Conservation (phyloP, 2,797 vertebrate genomes). For the Erethizon dorsatum region DNA sequence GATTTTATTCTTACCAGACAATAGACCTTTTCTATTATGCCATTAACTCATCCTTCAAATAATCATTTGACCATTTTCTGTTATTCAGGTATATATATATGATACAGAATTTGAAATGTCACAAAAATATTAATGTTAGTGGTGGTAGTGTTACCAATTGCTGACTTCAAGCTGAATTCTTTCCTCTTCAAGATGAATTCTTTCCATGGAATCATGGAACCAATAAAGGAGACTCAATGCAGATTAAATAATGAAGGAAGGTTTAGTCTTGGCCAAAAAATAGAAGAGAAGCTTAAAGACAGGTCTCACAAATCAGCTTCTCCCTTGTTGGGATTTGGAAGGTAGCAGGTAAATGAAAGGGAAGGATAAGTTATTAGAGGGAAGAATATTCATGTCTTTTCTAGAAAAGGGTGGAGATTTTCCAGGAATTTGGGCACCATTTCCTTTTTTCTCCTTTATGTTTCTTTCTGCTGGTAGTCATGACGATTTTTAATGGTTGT, state of each 20-base stretch:
- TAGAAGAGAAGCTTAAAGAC: background rate
- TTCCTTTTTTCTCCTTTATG: background rate
- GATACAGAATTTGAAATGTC: background rate
- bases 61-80: constrained; percentile 1
- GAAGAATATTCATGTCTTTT: background rate
- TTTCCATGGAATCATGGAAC: background rate
- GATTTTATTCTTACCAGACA: background rate
- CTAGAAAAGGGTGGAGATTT: background rate
- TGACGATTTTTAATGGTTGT: background rate
- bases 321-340: background rate
- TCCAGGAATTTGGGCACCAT: background rate
- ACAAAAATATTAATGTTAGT: background rate
- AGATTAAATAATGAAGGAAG: background rate
- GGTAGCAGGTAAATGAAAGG: background rate
- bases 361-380: background rate
- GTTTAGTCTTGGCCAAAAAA: background rate
- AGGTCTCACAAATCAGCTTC: background rate
- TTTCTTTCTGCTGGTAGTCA: background rate
- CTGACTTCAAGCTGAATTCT: background rate
- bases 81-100: background rate
- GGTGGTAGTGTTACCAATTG: background rate
- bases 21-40: background rate
- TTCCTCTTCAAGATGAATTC: background rate
- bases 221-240: background rate
- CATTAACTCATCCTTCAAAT: background rate